phyloP scores from a whole-genome alignment of 1,140 invertebrate genomes.

The Odontomachus brunneus region DNA sequence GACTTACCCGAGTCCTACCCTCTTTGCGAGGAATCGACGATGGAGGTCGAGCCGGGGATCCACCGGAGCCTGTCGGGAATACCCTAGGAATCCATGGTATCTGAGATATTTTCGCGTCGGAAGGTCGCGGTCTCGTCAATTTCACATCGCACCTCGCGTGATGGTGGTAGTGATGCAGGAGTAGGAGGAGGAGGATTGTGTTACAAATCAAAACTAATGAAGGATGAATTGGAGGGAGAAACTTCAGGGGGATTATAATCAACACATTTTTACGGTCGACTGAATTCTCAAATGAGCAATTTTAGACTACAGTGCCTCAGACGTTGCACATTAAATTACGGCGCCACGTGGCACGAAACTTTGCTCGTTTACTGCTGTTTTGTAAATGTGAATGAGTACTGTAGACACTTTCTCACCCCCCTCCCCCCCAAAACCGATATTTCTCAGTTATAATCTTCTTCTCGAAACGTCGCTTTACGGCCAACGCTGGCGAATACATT shows the following conservation, averaged over 20 bases:
- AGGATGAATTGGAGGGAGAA: neutral
- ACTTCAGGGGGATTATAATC: neutral
- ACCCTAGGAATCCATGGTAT: slow-evolving; percentile 70
- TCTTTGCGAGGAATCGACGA: slow-evolving; percentile 66
- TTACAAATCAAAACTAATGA: neutral
- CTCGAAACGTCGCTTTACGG: too few species aligned
- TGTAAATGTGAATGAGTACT: too few species aligned
- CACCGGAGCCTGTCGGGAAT: slow-evolving; percentile 59
- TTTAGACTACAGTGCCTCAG: too few species aligned
- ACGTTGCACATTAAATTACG: too few species aligned
- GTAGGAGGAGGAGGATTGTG: neutral
- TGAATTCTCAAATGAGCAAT: too few species aligned
- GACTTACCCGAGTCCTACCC: slow-evolving; percentile 36
- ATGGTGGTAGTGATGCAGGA: too few species aligned
- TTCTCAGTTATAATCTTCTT: too few species aligned
- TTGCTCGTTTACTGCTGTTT: too few species aligned
- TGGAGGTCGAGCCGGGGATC: slow-evolving; percentile 50
- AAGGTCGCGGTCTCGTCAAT: slow-evolving; percentile 64
- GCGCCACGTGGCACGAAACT: too few species aligned
- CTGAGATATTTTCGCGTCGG: slow-evolving; percentile 66
- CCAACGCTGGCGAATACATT: too few species aligned
- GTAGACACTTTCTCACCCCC: too few species aligned
- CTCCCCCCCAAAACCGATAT: too few species aligned
- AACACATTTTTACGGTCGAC: neutral
- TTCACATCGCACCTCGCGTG: slow-evolving; percentile 61